Conservation (phyloP, 2,113 vertebrate genomes). For the Fulica atra region DNA sequence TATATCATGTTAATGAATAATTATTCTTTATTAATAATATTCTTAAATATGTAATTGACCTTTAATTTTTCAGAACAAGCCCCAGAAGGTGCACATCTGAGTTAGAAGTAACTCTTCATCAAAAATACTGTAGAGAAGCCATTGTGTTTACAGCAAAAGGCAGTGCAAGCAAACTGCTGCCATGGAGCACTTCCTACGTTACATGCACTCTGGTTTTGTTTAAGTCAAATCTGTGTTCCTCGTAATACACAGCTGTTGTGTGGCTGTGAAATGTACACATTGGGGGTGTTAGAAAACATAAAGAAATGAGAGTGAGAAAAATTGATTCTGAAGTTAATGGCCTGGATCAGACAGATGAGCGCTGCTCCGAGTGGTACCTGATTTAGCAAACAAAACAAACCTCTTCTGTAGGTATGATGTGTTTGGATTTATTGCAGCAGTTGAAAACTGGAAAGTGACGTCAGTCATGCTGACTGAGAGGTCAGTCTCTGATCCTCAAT, state of each 20-base stretch:
- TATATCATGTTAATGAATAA: conserved; percentile 54
- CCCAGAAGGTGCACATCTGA: neutral
- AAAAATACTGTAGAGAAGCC: neutral
- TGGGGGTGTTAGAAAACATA: neutral
- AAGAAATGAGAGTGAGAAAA: neutral
- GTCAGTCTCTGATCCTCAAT: neutral
- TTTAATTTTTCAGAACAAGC: neutral
- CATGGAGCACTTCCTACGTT: neutral
- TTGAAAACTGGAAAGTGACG: neutral
- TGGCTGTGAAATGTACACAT: neutral
- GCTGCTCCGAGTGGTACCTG: neutral
- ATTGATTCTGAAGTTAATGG: neutral
- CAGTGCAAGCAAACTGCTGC: neutral
- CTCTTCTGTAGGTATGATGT: neutral
- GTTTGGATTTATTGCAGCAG: neutral
- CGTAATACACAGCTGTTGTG: neutral
- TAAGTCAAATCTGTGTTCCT: neutral
- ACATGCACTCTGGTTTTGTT: neutral
- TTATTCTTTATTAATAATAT: conserved; percentile 47
- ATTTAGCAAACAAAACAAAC: neutral
- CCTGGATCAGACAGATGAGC: neutral
- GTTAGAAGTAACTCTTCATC: neutral
- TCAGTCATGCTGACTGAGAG: neutral
- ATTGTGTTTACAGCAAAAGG: neutral
- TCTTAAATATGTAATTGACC: neutral